A percentile compares a stretch with the other conserved stretches of the same genome.
Conservation (phyloP, 2,113 vertebrate genomes). For the Petaurus breviceps region DNA sequence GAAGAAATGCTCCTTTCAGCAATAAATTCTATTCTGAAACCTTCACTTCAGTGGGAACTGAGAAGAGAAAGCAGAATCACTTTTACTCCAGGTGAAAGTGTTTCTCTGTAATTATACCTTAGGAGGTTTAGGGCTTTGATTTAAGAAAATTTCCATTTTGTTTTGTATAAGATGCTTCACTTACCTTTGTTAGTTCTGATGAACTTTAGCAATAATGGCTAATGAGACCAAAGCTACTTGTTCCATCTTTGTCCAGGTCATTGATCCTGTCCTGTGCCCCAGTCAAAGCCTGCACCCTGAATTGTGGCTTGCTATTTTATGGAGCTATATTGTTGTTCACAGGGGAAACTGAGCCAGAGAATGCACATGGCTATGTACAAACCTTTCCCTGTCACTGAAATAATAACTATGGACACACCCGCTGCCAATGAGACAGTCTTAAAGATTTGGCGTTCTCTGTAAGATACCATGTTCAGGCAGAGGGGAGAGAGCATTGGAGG, state of each 20-base stretch:
- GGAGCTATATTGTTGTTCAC: neutral
- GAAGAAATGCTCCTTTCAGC: slow-evolving; percentile 14
- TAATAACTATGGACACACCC: neutral
- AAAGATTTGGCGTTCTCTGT: neutral
- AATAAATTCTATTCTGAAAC: neutral
- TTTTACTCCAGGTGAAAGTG: neutral
- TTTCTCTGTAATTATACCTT: neutral
- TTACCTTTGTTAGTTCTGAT: neutral
- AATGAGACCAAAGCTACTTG: neutral
- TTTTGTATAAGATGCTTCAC: neutral
- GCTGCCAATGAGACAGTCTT: neutral
- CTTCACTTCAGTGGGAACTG: neutral
- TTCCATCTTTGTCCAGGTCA: neutral
- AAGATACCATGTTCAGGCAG: neutral
- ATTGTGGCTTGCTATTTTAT: neutral
- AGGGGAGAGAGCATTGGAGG: neutral
- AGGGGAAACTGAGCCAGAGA: neutral
- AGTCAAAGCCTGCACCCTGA: neutral
- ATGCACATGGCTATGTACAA: neutral
- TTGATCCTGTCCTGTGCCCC: neutral
- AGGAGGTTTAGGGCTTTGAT: neutral
- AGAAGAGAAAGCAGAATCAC: neutral
- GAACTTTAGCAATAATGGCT: neutral
- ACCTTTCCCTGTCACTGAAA: neutral
- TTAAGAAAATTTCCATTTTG: neutral